These are phyloP conservation scores for Pristionchus arcanus DNA, from an alignment of 2,888 invertebrate genomes.

Conservation along the genomic window DNA sequence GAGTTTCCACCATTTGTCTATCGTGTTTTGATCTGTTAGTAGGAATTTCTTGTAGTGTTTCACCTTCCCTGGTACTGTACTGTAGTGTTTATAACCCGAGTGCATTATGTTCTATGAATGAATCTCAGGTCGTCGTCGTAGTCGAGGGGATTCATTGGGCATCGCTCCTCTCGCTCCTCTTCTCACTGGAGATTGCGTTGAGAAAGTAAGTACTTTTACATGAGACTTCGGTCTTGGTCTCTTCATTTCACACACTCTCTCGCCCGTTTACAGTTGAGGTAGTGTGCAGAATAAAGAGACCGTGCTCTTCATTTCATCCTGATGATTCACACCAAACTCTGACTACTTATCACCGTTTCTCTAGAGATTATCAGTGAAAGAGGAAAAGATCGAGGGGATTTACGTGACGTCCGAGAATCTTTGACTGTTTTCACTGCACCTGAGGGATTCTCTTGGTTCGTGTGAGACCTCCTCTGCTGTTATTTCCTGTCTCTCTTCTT, in stretches of 20 bases:
- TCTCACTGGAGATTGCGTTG: conserved; percentile 55
- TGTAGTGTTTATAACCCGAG: too few relatives aligned
- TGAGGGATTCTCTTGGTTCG: neutral
- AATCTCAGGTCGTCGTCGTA: conserved; percentile 5
- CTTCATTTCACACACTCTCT: neutral
- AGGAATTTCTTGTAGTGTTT: too few relatives aligned
- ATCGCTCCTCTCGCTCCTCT: conserved; percentile 55
- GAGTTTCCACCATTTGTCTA: neutral
- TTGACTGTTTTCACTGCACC: neutral
- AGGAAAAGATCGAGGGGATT: neutral
- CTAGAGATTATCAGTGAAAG: neutral
- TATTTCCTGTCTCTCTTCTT: neutral
- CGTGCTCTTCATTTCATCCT: neutral
- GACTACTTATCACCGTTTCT: neutral
- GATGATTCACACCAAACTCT: neutral
- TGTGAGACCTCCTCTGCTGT: conserved; percentile 13
- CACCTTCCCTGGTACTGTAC: too few relatives aligned
- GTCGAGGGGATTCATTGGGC: conserved; percentile 36
- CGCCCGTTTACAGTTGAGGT: neutral
- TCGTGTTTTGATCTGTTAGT: too few relatives aligned
- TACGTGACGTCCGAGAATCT: neutral
- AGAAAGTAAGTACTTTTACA: conserved; percentile 21
- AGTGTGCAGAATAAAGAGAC: neutral
- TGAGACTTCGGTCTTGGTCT: too few relatives aligned
- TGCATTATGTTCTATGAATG: too few relatives aligned